Base-by-base conservation (phyloP, 2,797 vertebrate genomes). In the Hoplostethus mediterraneus region DNA sequence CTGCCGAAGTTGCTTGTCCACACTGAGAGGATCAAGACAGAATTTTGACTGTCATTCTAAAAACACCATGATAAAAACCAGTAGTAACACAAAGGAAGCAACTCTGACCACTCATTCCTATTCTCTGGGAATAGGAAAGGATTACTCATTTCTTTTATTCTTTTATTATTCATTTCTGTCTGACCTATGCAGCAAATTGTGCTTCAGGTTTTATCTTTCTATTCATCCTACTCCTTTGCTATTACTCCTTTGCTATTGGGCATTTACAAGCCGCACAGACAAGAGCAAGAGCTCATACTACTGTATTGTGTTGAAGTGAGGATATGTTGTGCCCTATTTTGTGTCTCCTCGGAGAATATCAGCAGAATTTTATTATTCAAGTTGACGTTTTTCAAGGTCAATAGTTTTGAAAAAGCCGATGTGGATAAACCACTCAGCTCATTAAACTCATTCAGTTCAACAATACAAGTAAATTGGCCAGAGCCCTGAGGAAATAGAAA, bases 401-500 rank as follows among this genome's bases (percentile, higher is more conserved):
- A 21, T 12, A 31, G 30, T 61, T 59, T 30, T 56, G 9, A 61
- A 38, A 14, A 56, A 33, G 6, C 33, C 6, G 13, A 52, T 25
- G 13, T 25, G 31, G 31, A 30, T 16, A 33, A 57, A 47, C 6
- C 21, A 21, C 21, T 21, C 21, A 21, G 21, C 21, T 33, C 33
- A 61, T 25, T 28, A 4, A 2, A 61, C 4, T 12, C 40, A 25
- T 40, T 63, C 6, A 61, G 7, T 25, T 42, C 12, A 36, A n/a
- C 65, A 61, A 75, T 25, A 38, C n/a, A 14, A 25, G 53, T 17
- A 17, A 13, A 65, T 1, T 55, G 13, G 25, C 44, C 40, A 42
- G 40, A 10, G 11, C 40, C 10, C 40, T 10, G 2, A 11, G 40
- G 40, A 42, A 42, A 73, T 33, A 54, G 54, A 60, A 67, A 69